Evolutionary conservation across 1,140 invertebrate genomes (phyloP).

Genomic region (Neodiprion virginianus): DNA sequence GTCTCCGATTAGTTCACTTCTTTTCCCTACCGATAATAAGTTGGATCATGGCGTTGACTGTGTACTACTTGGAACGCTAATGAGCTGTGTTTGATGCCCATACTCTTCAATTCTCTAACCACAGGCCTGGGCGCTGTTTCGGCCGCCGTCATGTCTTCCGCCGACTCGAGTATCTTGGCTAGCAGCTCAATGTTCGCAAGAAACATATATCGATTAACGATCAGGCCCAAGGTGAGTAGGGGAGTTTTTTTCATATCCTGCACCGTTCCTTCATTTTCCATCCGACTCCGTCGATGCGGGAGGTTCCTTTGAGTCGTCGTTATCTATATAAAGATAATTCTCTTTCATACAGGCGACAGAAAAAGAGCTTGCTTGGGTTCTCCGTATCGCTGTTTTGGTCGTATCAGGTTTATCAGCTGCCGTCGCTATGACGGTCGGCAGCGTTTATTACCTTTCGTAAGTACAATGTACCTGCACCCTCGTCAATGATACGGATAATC

Average conservation of each 20-base stretch:
- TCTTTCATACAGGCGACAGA: conserved; percentile 69
- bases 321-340: conserved; percentile 22
- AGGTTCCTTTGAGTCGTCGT: conserved; percentile 4
- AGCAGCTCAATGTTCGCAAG: conserved; percentile 84
- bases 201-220: conserved; percentile 79
- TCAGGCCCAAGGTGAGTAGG: conserved; percentile 70
- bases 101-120: conserved; percentile 3
- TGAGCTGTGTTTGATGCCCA: too few relatives aligned
- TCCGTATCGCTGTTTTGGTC: conserved; percentile 73
- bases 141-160: conserved; percentile 84
- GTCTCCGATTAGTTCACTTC: too few relatives aligned
- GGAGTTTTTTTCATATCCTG: conserved; percentile 10
- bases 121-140: conserved; percentile 81
- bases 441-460: conserved; percentile 82
- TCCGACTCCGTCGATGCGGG: neutral
- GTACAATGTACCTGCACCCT: conserved; percentile 34
- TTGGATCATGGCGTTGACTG: neutral
- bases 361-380: conserved; percentile 77
- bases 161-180: conserved; percentile 79
- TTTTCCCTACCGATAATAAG: too few relatives aligned
- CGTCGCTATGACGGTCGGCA: conserved; percentile 76
- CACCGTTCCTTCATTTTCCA: neutral
- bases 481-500: conserved; percentile 13
- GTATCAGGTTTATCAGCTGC: conserved; percentile 73
- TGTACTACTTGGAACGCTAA: too few relatives aligned